Evolutionary conservation across 2,797 vertebrate genomes (phyloP).

Genomic region (Malurus leucopterus): DNA sequence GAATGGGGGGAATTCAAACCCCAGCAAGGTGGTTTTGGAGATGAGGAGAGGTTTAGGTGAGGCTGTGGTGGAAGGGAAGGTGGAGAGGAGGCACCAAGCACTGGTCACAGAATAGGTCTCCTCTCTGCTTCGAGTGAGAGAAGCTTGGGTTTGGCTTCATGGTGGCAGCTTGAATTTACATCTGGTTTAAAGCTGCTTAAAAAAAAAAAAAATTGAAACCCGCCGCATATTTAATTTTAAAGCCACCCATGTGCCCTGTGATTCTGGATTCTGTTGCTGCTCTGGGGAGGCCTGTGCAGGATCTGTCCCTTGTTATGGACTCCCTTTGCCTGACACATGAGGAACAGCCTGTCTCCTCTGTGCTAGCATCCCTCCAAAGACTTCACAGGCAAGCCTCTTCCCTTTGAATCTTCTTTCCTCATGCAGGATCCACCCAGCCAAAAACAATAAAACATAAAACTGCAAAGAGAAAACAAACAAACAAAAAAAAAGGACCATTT

Average conservation of each 20-base stretch:
- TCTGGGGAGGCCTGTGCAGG: background rate
- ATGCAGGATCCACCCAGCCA: background rate
- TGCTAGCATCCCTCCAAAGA: conserved; percentile 3
- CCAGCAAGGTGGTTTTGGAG: background rate
- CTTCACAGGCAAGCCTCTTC: background rate
- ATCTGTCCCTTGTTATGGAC: background rate
- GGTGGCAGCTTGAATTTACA: background rate
- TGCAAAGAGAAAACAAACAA: conserved; percentile 7
- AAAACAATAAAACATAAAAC: conserved; percentile 6
- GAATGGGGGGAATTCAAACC: background rate
- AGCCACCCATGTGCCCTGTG: background rate
- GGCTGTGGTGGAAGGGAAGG: background rate
- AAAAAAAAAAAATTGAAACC: background rate
- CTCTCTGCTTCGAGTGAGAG: background rate
- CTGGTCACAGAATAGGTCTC: background rate
- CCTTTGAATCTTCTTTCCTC: conserved; percentile 15
- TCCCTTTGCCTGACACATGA: background rate
- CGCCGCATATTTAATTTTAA: background rate
- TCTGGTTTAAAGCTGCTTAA: background rate
- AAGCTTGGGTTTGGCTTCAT: background rate
- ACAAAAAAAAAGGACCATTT: background rate
- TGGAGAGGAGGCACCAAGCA: background rate
- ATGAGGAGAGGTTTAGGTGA: background rate
- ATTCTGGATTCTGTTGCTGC: background rate
- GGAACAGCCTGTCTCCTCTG: background rate